These are phyloP conservation scores for Paelopatides confundens DNA, from an alignment of 53 echinoderm and acorn worm species.

Conservation along the genomic window DNA sequence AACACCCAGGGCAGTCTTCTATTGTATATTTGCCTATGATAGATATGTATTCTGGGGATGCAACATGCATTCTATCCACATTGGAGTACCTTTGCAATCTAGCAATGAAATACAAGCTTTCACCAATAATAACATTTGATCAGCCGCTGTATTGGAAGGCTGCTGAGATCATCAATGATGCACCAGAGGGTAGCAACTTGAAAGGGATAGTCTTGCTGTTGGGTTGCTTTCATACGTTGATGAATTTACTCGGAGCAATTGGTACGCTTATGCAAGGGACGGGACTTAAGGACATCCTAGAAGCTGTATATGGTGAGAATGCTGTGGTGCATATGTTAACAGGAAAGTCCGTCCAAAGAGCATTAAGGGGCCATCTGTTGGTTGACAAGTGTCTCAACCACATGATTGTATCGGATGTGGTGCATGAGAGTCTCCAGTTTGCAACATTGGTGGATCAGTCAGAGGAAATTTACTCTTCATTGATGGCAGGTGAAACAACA, in stretches of 20 bases:
- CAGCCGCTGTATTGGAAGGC: too few species aligned
- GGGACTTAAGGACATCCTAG: constrained; percentile 31
- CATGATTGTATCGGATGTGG: constrained; percentile 34
- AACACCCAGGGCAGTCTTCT: too few species aligned
- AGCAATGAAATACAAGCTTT: too few species aligned
- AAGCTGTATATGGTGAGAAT: constrained; percentile 50
- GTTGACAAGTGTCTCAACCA: constrained; percentile 58
- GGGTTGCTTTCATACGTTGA: constrained; percentile 43
- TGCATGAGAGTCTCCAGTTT: constrained; percentile 41
- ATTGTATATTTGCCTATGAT: too few species aligned
- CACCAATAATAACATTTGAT: too few species aligned
- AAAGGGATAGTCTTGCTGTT: constrained; percentile 44
- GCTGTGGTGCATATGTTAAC: constrained; percentile 64
- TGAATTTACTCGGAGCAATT: constrained; percentile 52
- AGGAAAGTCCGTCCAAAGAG: constrained; percentile 59
- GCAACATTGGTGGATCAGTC: constrained; percentile 5
- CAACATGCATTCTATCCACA: too few species aligned
- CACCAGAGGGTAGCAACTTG: constrained; percentile 9
- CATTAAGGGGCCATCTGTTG: constrained; percentile 62
- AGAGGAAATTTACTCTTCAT: constrained; percentile 27
- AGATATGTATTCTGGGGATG: too few species aligned
- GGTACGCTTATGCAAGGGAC: constrained; percentile 52
- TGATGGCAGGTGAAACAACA: constrained; percentile 2
- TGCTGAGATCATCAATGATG: constrained; percentile 7
- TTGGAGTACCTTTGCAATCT: too few species aligned